Conservation (phyloP, 2,113 vertebrate genomes). For the Campylomormyrus tamandua region DNA sequence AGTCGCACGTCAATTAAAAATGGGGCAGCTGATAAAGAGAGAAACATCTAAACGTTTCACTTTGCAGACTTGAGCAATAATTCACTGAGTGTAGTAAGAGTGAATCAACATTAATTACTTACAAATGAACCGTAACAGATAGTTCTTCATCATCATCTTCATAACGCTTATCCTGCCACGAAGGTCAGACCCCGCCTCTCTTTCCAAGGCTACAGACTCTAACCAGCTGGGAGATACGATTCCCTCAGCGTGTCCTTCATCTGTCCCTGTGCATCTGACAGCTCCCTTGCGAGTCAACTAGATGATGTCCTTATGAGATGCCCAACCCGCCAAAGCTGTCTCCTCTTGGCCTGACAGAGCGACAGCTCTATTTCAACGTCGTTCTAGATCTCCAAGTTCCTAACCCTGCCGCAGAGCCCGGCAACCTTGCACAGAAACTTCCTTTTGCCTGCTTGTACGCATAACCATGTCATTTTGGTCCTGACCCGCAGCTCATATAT, state of each 20-base stretch:
- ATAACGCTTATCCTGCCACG: not conserved
- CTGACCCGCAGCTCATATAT: not conserved
- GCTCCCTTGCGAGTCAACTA: not conserved
- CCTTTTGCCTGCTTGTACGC: not conserved
- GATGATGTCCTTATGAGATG: not conserved
- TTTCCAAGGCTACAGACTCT: not conserved
- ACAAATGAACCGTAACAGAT: not conserved
- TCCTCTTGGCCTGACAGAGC: not conserved
- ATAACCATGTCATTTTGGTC: not conserved
- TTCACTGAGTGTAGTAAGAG: not conserved
- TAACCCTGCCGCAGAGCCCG: not conserved
- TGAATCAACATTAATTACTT: not conserved
- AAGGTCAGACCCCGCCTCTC: not conserved
- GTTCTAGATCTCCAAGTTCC: not conserved
- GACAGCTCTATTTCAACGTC: not conserved
- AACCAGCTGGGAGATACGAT: not conserved
- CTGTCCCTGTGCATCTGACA: not conserved
- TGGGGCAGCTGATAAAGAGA: not conserved
- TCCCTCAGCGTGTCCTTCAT: not conserved
- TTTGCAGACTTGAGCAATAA: not conserved
- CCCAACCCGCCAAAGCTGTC: not conserved
- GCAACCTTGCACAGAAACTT: not conserved
- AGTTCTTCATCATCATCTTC: not conserved
- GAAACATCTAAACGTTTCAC: not conserved
- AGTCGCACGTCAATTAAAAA: not conserved